Conservation (phyloP, 2,113 vertebrate genomes). For the Tylochromis polylepis region DNA sequence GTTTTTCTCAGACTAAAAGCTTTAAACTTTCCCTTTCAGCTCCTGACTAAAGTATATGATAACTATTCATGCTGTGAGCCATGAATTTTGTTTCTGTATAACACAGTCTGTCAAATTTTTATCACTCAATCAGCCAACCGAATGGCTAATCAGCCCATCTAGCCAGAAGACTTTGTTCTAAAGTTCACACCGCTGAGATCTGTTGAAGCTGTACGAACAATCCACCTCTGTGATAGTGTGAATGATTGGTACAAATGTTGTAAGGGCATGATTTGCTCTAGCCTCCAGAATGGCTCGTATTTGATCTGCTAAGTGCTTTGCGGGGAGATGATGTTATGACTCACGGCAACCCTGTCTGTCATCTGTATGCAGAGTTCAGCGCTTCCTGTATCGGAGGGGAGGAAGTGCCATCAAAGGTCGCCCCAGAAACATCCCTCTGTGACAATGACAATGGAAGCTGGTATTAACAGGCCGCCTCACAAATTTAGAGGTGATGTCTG, state of each 20-base stretch:
- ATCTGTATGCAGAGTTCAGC: conserved; percentile 66
- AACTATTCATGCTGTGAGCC: conserved; percentile 46
- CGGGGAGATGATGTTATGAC: conserved; percentile 35
- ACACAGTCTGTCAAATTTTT: conserved; percentile 40
- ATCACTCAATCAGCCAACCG: conserved; percentile 32
- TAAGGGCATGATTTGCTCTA: conserved; percentile 36
- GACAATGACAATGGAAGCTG: conserved; percentile 51
- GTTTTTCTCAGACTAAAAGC: conserved; percentile 31
- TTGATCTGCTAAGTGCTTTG: conserved; percentile 46
- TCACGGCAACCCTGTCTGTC: conserved; percentile 17
- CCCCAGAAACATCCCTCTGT: conserved; percentile 45
- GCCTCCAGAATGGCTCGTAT: conserved; percentile 18
- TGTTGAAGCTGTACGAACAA: background rate
- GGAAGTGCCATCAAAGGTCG: conserved; percentile 61
- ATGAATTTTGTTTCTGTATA: background rate
- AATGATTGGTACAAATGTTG: conserved; percentile 46
- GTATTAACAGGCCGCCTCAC: conserved; percentile 51
- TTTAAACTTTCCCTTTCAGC: conserved; percentile 41
- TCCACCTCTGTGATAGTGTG: conserved; percentile 11
- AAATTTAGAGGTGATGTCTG: conserved; percentile 40
- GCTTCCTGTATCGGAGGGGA: conserved; percentile 55
- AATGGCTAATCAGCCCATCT: conserved; percentile 52
- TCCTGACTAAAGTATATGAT: conserved; percentile 29
- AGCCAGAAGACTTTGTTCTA: conserved; percentile 36
- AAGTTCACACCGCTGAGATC: conserved; percentile 26